Evolutionary conservation across 2,797 vertebrate species (phyloP), one percentile per base, ranked within the genome.

Genomic region (Sebastes itinus): DNA sequence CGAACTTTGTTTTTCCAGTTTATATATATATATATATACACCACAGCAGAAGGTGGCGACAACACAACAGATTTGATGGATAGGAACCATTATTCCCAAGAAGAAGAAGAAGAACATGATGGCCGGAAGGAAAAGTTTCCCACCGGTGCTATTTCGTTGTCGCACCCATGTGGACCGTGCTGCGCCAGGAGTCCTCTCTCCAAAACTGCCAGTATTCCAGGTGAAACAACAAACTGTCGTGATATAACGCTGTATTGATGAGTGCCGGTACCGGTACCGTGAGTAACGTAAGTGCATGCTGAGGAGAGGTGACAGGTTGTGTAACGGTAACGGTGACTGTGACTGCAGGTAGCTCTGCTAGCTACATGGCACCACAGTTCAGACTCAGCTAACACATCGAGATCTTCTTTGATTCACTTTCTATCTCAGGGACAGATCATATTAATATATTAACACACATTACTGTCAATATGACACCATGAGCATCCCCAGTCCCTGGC

Each of bases 131-230:
- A 64, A 68, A 12, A 5, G 88, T 91, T 92, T 85, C 82, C 33
- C 3, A 10, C 58, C 91, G 89, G 88, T 18, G 22, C 3, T 58
- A 23, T 91, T 90, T 89, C n/a, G 64, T 7, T 56, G 91, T 77
- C 82, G 81, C 92, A 91, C 87, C 69, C 52, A 25, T 25, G 35
- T 27, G 79, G 71, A 80, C 81, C 72, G 81, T 35, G 71, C 74
- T 70, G 23, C 73, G 77, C 77, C 20, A 73, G 62, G 66, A 75
- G 23, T 35, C 33, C 9, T 35, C 33, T 58, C 63, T 14, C 2
- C 60, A 52, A 7, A 55, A 1, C 18, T 54, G 33, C 4, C 3
- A 16, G 16, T 22, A 7, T 16, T 18, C 22, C 78, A 89, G 92
- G 90, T 88, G 75, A 91, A 49, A 54, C 27, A 5, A 9, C n/a